Evolutionary conservation across 2,113 vertebrate genomes (phyloP).

Genomic region (Lampris incognitus): DNA sequence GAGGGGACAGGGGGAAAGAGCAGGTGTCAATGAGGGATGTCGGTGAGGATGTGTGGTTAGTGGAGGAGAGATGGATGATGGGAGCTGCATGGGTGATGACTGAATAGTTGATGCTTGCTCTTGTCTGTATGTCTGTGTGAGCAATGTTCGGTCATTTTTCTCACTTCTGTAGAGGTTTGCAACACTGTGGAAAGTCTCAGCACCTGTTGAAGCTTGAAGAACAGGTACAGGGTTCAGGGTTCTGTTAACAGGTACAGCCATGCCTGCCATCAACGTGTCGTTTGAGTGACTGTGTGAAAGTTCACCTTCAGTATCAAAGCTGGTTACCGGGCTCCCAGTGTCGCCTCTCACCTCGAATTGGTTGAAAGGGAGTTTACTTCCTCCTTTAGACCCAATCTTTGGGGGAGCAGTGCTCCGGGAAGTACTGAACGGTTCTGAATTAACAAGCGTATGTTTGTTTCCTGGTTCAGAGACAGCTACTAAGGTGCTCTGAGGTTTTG

Average conservation of each 20-base stretch:
- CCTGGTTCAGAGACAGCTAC: not conserved
- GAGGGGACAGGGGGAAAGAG: not conserved
- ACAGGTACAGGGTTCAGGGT: not conserved
- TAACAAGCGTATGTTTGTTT: constrained; percentile 15
- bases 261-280: constrained; percentile 5
- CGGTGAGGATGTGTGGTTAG: not conserved
- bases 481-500: not conserved
- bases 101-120: not conserved
- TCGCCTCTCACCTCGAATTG: not conserved
- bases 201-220: constrained; percentile 1
- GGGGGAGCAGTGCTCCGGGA: not conserved
- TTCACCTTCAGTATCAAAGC: not conserved
- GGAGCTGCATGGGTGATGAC: not conserved
- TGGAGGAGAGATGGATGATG: not conserved
- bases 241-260: not conserved
- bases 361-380: not conserved
- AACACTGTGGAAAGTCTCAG: not conserved
- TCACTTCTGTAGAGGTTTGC: not conserved
- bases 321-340: not conserved
- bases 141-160: not conserved
- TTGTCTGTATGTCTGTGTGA: not conserved
- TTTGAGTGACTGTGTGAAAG: not conserved
- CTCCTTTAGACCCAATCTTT: not conserved
- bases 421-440: not conserved
- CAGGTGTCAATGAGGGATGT: not conserved